These are phyloP conservation scores for Camponotus vicinus DNA, from an alignment of 1,140 invertebrate genomes.

Conservation along the genomic window DNA sequence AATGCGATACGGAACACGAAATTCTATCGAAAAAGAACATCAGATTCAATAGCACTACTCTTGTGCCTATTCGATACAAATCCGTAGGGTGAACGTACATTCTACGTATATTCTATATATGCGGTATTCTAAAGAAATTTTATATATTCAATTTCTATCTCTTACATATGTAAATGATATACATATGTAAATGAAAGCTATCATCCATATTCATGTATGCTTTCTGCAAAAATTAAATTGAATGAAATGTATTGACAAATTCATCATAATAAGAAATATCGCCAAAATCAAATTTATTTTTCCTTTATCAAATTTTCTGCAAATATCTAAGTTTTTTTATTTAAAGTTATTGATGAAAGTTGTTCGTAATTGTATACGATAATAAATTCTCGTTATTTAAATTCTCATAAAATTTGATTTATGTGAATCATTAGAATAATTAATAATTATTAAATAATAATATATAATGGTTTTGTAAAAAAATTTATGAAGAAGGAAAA, in stretches of 20 bases:
- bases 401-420: not conserved
- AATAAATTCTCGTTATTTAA: not conserved
- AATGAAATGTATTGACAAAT: slow-evolving; percentile 9
- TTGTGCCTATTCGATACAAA: slow-evolving; percentile 39
- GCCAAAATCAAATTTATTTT: not conserved
- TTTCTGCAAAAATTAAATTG: not conserved
- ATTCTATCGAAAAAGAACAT: slow-evolving; percentile 53
- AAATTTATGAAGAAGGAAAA: not conserved
- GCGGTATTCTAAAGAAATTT: slow-evolving; percentile 35
- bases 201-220: not conserved
- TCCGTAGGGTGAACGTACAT: not conserved
- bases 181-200: not conserved
- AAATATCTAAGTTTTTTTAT: not conserved
- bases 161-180: not conserved
- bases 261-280: not conserved
- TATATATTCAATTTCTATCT: slow-evolving; percentile 17
- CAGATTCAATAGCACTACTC: slow-evolving; percentile 53
- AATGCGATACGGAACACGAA: slow-evolving; percentile 41
- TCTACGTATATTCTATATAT: too few species aligned
- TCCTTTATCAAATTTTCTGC: not conserved
- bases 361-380: not conserved
- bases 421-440: not conserved
- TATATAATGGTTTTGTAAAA: not conserved
- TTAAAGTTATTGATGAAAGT: too few species aligned
- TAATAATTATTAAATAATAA: not conserved